Conservation (phyloP, 2,113 vertebrate species). For the Nycticebus coucang region DNA sequence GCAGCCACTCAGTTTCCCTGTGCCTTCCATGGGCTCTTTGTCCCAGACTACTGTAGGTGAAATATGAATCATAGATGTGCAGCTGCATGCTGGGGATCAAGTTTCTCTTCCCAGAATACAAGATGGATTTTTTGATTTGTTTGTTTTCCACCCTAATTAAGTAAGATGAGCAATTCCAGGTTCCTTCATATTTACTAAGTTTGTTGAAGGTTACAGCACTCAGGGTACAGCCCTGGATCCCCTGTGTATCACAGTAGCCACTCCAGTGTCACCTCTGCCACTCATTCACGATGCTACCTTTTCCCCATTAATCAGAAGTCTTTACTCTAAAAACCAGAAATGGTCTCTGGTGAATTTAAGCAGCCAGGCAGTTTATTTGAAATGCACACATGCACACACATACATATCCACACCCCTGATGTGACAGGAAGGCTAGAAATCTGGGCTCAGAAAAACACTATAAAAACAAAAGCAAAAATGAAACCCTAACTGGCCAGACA, state of each 20-base stretch:
- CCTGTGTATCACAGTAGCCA: background rate
- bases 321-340: conserved; percentile 33
- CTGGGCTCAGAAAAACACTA: background rate
- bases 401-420: background rate
- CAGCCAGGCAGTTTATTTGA: conserved; percentile 19
- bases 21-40: background rate
- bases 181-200: background rate
- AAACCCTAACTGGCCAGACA: background rate
- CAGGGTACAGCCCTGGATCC: background rate
- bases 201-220: background rate
- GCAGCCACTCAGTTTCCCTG: background rate
- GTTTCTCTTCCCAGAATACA: background rate
- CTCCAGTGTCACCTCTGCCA: background rate
- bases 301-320: background rate
- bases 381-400: background rate
- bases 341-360: conserved; percentile 32
- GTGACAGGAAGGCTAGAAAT: background rate
- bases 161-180: background rate
- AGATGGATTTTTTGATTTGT: background rate
- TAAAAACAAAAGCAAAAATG: background rate
- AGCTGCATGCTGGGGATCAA: background rate
- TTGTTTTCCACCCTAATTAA: conserved; percentile 43
- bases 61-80: background rate
- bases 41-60: background rate
- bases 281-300: background rate